Conservation (phyloP, 2,797 vertebrate species). For the Enteromius afrohamiltoni region DNA sequence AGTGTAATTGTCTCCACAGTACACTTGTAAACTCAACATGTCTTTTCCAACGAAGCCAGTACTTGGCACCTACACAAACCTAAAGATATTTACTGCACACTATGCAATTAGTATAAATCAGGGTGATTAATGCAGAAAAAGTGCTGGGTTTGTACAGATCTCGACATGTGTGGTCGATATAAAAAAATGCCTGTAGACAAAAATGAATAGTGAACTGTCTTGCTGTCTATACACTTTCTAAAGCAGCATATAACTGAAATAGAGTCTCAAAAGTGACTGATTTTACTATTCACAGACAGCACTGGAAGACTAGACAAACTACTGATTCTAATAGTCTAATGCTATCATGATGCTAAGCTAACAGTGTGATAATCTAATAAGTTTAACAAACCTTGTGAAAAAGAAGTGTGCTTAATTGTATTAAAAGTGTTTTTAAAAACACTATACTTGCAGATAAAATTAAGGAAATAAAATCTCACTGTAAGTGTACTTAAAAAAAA, state of each 20-base stretch:
- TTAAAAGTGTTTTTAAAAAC: neutral
- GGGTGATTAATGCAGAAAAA: constrained; percentile 35
- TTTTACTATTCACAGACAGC: neutral
- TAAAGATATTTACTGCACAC: constrained; percentile 45
- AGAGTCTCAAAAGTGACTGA: neutral
- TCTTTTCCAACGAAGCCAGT: constrained; percentile 46
- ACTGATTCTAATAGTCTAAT: neutral
- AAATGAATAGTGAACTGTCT: neutral
- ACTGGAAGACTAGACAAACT: neutral
- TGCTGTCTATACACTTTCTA: neutral
- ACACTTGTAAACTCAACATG: constrained; percentile 62
- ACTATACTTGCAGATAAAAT: neutral
- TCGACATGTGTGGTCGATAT: constrained; percentile 19
- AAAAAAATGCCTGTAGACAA: neutral
- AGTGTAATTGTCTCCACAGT: constrained; percentile 70
- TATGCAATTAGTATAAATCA: constrained; percentile 24
- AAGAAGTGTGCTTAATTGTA: neutral
- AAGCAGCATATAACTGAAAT: neutral
- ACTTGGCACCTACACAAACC: constrained; percentile 52
- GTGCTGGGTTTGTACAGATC: constrained; percentile 30
- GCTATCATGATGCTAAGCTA: neutral
- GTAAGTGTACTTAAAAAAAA: neutral
- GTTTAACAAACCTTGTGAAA: neutral
- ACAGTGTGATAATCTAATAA: neutral
- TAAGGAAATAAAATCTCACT: neutral